These are phyloP conservation scores for Caenorhabditis panamensis DNA, from an alignment of 2,888 invertebrate genomes.

Conservation along the genomic window DNA sequence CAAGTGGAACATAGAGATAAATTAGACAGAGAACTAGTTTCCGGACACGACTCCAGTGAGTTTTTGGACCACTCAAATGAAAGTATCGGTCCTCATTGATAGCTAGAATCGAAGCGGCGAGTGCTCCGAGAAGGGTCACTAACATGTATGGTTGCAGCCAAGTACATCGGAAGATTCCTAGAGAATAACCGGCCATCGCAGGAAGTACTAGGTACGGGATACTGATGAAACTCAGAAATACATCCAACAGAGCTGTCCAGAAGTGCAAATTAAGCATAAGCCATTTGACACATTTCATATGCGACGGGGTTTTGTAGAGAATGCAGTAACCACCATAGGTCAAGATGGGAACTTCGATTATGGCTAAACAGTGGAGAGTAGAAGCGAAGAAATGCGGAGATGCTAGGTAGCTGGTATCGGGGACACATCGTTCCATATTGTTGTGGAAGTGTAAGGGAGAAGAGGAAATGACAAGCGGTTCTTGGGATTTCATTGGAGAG, in stretches of 20 bases:
- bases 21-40: background rate
- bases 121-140: slow-evolving; percentile 8
- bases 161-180: too few relatives aligned
- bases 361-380: background rate
- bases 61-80: background rate
- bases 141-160: too few relatives aligned
- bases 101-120: background rate
- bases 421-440: background rate
- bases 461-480: too few relatives aligned
- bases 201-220: slow-evolving; percentile 9
- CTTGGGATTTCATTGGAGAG: too few relatives aligned
- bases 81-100: background rate
- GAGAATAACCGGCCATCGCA: background rate
- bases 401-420: background rate
- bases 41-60: background rate
- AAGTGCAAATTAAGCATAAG: slow-evolving; percentile 20
- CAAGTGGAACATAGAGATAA: background rate
- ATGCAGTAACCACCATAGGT: slow-evolving; percentile 13
- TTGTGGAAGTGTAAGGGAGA: too few relatives aligned
- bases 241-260: slow-evolving; percentile 9
- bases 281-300: slow-evolving; percentile 25
- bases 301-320: slow-evolving; percentile 19
- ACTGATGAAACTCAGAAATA: slow-evolving; percentile 1
- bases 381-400: slow-evolving; percentile 12
- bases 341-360: slow-evolving; percentile 2